Evolutionary conservation across 2,888 invertebrate genomes (phyloP).

Genomic region (Pristionchus mayeri): DNA sequence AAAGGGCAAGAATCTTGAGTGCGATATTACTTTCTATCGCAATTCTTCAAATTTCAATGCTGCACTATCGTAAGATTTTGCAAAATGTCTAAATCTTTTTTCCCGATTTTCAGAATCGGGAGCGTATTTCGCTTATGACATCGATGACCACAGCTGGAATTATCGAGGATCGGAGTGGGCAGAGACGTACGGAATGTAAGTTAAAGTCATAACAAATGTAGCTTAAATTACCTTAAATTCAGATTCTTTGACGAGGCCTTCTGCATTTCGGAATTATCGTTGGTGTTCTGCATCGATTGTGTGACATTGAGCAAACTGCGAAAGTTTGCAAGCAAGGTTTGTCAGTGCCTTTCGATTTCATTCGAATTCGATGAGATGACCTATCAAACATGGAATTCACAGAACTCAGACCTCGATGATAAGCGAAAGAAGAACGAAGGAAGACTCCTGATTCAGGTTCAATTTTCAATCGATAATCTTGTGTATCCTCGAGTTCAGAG

Average conservation of each 20-base stretch:
- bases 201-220: no score
- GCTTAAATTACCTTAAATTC: no score
- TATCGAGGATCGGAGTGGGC: conserved; percentile 7
- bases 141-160: not conserved
- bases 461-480: not conserved
- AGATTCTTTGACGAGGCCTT: conserved; percentile 12
- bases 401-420: not conserved
- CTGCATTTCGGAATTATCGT: not conserved
- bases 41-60: not conserved
- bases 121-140: not conserved
- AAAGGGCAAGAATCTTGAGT: not conserved
- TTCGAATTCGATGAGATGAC: not conserved
- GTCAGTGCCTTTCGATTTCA: no score
- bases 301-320: conserved; percentile 1
- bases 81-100: no score
- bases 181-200: not conserved
- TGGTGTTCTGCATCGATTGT: not conserved
- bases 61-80: not conserved
- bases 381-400: no score
- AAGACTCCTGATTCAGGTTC: not conserved
- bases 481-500: not conserved
- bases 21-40: not conserved
- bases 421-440: conserved; percentile 1
- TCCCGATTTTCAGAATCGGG: not conserved
- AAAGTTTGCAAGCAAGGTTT: not conserved